Base-by-base conservation (phyloP, 1,140 invertebrate species). In the Bombus fervidus region DNA sequence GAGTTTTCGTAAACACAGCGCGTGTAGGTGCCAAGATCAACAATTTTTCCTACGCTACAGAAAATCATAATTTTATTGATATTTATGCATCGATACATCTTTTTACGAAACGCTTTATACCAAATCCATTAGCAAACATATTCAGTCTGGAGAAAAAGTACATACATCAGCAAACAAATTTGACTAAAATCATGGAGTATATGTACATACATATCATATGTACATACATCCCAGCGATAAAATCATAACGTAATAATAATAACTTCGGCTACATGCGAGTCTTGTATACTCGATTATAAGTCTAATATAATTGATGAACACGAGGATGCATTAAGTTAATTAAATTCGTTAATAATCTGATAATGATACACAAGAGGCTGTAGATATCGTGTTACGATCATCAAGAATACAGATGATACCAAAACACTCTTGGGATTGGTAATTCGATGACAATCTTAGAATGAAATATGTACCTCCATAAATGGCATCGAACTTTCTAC, bases 261-360 rank as follows among this genome's bases (percentile, higher is more conserved):
- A 37, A 43, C 28, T 41, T 13, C 37, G 15, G 1, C 10, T 53
- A 28, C 28, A 25, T 13, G 31, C 3, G 28, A 57, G 31, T 13
- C 18, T 53, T 53, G 47, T 53, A 53, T 22, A 53, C 6, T 53
- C 47, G 18, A 53, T 53, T 57, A 41, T 47, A 43, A 71, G 47
- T 39, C 68, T n/a, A 71, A 81, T 47, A 59, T 12, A 37, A 34
- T 47, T 28, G 12, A 41, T 62, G n/a, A 69, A 28, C 68, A 12
- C 9, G 22, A 43, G 47, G 39, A 39, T 82, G 57, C 80, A 82
- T 74, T 74, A 64, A 39, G 80, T 82, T 82, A 82, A 82, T 82
- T 57, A 82, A 82, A 82, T 82, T 72, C 34, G 39, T 64, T 82
- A 74, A 82, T 82, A 53, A 74, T 25, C 12, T 34, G 18, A 15